A percentile compares a stretch with the other conserved stretches of the same genome.
Conservation (phyloP, 2,888 invertebrate species). For the Zygogramma bicolorata region DNA sequence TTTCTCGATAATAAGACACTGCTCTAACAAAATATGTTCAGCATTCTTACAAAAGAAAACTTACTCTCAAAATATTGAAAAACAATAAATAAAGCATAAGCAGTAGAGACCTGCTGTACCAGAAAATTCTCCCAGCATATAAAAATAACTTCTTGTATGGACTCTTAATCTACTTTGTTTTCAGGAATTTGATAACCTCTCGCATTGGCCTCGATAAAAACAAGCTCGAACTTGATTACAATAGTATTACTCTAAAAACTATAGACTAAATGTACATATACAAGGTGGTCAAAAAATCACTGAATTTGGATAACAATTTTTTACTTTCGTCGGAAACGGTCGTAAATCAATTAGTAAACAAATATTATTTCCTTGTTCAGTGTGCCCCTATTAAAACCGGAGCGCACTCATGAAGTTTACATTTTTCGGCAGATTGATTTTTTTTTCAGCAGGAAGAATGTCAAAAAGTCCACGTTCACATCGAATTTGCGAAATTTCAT, state of each 20-base stretch:
- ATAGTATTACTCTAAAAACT: conserved; percentile 34
- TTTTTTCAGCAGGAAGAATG: no score
- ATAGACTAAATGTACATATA: conserved; percentile 42
- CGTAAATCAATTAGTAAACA: neutral
- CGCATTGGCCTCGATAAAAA: conserved; percentile 17
- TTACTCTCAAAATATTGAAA: neutral
- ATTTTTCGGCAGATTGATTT: no score
- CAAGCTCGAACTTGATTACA: neutral
- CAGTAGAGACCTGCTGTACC: neutral
- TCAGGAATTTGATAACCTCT: conserved; percentile 33
- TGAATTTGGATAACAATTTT: neutral
- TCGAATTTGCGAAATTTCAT: no score
- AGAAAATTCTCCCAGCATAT: conserved; percentile 39
- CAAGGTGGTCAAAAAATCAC: conserved; percentile 27
- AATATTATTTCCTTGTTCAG: neutral
- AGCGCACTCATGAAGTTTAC: no score
- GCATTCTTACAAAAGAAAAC: neutral
- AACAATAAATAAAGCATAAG: conserved; percentile 25
- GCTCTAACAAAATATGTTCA: neutral
- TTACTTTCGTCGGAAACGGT: neutral
- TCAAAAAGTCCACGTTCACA: no score
- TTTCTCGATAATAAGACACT: neutral
- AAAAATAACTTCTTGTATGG: conserved; percentile 44
- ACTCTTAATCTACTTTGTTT: conserved; percentile 30
- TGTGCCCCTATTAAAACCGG: no score